Conservation (phyloP, 2,113 vertebrate species). For the Hydropotes inermis region DNA sequence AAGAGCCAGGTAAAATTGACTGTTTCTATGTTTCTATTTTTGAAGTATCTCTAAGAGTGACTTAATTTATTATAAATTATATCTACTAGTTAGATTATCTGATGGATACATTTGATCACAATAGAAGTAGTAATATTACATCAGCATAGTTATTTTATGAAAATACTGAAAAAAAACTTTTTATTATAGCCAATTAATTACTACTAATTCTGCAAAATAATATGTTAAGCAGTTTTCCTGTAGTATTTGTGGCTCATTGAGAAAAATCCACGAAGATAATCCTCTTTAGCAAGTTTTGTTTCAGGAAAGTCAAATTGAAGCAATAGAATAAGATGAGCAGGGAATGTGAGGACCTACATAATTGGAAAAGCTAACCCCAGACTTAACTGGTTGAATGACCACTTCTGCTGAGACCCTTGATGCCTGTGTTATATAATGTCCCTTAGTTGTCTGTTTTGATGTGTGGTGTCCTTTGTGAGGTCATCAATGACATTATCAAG, state of each 20-base stretch:
- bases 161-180: conserved; percentile 14
- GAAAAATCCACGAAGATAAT: background rate
- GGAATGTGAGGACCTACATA: background rate
- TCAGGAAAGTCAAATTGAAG: conserved; percentile 30
- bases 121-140: conserved; percentile 15
- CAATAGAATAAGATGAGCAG: background rate
- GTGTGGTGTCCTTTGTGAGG: conserved; percentile 62
- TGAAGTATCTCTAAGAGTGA: background rate
- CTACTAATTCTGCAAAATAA: background rate
- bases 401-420: background rate
- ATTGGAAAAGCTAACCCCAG: background rate
- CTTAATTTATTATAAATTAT: background rate
- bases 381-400: background rate
- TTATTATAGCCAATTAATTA: conserved; percentile 15
- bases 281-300: background rate
- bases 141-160: conserved; percentile 13
- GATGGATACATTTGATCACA: background rate
- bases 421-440: background rate
- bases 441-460: background rate
- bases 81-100: background rate
- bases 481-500: conserved; percentile 45
- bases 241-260: background rate
- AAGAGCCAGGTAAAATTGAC: background rate
- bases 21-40: conserved; percentile 6
- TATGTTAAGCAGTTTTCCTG: background rate